phyloP scores from a whole-genome alignment of 2,113 vertebrate genomes.

The Hippocampus zosterae region DNA sequence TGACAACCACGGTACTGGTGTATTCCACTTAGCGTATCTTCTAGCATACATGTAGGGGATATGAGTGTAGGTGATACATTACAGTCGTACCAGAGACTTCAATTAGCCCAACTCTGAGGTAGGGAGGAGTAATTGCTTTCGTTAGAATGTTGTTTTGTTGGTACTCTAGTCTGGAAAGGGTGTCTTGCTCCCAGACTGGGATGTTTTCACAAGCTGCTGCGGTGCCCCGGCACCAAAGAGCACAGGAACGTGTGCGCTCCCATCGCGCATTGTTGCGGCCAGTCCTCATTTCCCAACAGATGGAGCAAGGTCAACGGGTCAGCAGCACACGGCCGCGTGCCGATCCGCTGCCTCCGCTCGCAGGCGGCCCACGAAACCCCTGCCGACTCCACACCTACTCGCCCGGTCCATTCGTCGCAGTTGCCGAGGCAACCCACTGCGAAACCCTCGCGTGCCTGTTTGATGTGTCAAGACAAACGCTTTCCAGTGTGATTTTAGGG shows the following conservation, averaged over 20 bases:
- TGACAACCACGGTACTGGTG: no score
- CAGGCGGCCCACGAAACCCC: slow-evolving; percentile 59
- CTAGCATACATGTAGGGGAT: not conserved
- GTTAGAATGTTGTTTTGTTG: not conserved
- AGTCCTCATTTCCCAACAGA: slow-evolving; percentile 38
- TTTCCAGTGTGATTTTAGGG: not conserved
- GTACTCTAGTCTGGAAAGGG: not conserved
- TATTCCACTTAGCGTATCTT: not conserved
- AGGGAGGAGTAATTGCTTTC: not conserved
- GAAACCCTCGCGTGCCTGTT: slow-evolving; percentile 60
- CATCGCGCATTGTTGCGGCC: slow-evolving; percentile 27
- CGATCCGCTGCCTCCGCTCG: slow-evolving; percentile 59
- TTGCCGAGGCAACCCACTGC: slow-evolving; percentile 73
- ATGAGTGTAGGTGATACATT: not conserved
- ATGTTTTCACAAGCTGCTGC: slow-evolving; percentile 25
- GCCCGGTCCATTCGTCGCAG: slow-evolving; percentile 58
- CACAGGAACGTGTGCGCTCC: slow-evolving; percentile 9
- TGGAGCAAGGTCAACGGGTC: slow-evolving; percentile 39
- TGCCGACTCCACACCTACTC: slow-evolving; percentile 64
- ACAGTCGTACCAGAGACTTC: slow-evolving; percentile 3
- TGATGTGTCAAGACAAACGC: slow-evolving; percentile 54
- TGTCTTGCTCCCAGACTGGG: slow-evolving; percentile 3
- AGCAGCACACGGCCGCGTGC: slow-evolving; percentile 33
- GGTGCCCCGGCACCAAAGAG: slow-evolving; percentile 17
- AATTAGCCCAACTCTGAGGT: not conserved